phyloP scores from a whole-genome alignment of 2,888 invertebrate genomes.

The Strigamia maritima region DNA sequence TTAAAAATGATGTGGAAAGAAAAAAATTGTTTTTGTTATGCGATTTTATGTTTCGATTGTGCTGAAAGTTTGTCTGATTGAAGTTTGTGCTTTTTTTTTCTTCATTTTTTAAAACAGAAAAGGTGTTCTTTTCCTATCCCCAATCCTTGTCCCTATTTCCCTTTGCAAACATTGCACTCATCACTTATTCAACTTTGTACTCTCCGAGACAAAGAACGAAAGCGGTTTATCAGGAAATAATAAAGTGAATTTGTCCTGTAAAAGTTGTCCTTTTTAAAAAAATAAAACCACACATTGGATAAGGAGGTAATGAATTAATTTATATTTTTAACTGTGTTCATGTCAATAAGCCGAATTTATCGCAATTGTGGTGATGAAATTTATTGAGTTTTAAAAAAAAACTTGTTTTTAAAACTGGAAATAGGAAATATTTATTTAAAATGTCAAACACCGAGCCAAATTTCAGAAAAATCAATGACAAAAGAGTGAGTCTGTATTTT shows the following conservation, averaged over 20 bases:
- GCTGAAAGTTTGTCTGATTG: constrained; percentile 34
- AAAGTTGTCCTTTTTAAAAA: not conserved
- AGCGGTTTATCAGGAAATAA: constrained; percentile 36
- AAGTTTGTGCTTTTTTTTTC: constrained; percentile 19
- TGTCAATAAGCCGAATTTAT: too few species aligned
- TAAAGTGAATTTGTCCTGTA: constrained; percentile 41
- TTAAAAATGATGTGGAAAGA: not conserved
- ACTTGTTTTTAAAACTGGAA: too few species aligned
- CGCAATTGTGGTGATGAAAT: too few species aligned
- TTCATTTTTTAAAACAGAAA: not conserved
- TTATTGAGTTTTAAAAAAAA: too few species aligned
- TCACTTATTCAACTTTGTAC: constrained; percentile 36
- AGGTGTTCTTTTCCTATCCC: constrained; percentile 8
- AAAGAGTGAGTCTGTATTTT: not conserved
- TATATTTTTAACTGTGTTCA: too few species aligned
- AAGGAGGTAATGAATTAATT: too few species aligned
- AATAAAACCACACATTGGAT: not conserved
- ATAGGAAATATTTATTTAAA: too few species aligned
- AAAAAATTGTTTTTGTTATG: constrained; percentile 2
- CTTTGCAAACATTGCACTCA: not conserved
- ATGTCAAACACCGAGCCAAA: too few species aligned
- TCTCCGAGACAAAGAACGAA: constrained; percentile 36
- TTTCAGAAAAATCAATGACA: too few species aligned
- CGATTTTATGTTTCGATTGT: constrained; percentile 18
- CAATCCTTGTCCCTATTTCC: constrained; percentile 12